Base-by-base conservation (phyloP, 2,888 invertebrate genomes). In the Troglohyphantes excavatus region DNA sequence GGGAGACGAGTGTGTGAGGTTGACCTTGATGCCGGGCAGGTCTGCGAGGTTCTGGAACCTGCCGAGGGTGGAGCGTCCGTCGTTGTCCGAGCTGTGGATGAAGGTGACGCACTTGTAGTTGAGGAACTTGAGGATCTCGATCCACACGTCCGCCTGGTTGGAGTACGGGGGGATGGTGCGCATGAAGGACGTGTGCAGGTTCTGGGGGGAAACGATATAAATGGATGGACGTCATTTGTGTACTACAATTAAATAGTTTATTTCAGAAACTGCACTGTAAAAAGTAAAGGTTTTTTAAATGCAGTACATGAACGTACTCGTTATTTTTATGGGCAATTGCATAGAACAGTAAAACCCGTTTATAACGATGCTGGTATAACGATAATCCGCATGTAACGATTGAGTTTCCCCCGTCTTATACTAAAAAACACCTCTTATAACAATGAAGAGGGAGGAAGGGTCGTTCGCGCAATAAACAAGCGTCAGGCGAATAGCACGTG, bases 101-200 rank as follows among this genome's bases (percentile, higher is more conserved):
- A 99, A 97, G 92, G 98, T 97, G 70, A 99, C 94, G 73, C 93
- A 93, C 70, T 92, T 93, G 93, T 93, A 94, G 21, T 92, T 90
- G 59, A 92, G 91, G 53, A 91, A 87, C 33, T 91, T 91, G 33
- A 92, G 87, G 65, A 92, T 88, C 72, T 91, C 91, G 39, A 98
- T 97, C 98, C 99, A 99, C 5, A 99, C 98, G 93, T 98, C 98
- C 0, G 99, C 98, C 94, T 99, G 99, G 93, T 99, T 98, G n/a
- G 98, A 98, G 93, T 98, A 99, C 0, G 99, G 98, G 2, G 99
- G 98, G 6, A 99, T 98, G 0, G 99, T 99, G 79, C 99, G 95
- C 92, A 99, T 94, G 93, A 99, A 99, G 0, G 98, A 98, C 73
- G 98, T 98, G 93, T 99, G 99, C 92, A 99, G 98, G 94, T 99